Evolutionary conservation across 2,113 vertebrate species (phyloP).

Genomic region (Prunella himalayana): DNA sequence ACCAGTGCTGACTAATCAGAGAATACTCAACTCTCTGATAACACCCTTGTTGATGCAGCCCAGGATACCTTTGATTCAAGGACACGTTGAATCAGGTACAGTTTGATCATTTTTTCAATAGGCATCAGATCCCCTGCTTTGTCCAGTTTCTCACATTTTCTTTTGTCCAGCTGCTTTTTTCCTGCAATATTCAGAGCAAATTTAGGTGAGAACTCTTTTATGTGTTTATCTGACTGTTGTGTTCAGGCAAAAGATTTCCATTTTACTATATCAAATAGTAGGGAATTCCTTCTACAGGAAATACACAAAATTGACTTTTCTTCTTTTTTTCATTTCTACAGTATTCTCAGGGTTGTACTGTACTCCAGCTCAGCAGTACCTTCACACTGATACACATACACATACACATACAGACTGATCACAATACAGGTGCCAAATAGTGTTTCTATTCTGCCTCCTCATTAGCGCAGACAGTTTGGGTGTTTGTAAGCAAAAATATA

Average conservation of each 20-base stretch:
- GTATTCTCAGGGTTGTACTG: background rate
- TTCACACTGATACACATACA: background rate
- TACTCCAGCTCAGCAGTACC: background rate
- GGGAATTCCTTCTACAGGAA: background rate
- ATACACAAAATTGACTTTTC: background rate
- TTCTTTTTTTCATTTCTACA: background rate
- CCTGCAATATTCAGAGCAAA: background rate
- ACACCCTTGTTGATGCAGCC: background rate
- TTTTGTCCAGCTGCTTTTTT: background rate
- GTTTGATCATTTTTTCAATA: background rate
- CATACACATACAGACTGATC: background rate
- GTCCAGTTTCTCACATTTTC: background rate
- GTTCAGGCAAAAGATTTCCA: background rate
- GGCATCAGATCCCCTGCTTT: background rate
- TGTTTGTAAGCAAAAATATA: background rate
- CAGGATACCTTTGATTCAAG: background rate
- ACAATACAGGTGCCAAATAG: background rate
- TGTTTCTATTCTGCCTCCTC: background rate
- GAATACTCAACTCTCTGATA: accelerated
- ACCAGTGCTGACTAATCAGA: background rate
- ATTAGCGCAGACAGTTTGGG: background rate
- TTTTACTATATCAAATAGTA: background rate
- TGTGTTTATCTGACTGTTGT: background rate
- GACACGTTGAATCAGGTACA: background rate
- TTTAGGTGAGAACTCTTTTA: background rate